Conservation (phyloP, 2,888 invertebrate genomes). For the Eremobia ochroleuca region DNA sequence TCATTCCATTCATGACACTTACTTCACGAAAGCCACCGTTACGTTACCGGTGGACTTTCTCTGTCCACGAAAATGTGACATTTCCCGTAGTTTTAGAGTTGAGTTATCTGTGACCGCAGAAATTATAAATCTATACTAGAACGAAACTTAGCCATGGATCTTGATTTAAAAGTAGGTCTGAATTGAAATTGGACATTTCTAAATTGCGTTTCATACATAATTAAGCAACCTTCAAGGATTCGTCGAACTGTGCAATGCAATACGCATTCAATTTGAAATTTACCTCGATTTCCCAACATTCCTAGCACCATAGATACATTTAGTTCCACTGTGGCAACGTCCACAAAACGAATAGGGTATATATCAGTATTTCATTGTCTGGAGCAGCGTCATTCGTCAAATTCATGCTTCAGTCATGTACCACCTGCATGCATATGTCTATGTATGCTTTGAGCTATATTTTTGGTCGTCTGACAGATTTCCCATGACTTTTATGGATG, state of each 20-base stretch:
- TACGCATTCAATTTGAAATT: not conserved
- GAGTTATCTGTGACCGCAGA: not conserved
- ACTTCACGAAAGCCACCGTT: not conserved
- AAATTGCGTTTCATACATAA: not conserved
- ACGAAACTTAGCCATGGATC: not conserved
- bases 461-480: slow-evolving; percentile 9
- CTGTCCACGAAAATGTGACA: not conserved
- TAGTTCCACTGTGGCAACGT: not conserved
- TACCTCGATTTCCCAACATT: not conserved
- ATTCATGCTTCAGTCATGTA: slow-evolving; percentile 25
- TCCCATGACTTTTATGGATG: slow-evolving; percentile 5
- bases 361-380: slow-evolving; percentile 13
- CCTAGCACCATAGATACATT: not conserved
- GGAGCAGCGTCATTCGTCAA: slow-evolving; percentile 44
- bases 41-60: not conserved
- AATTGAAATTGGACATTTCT: not conserved
- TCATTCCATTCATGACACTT: not conserved
- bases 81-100: not conserved
- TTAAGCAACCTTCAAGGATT: not conserved
- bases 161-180: not conserved
- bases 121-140: not conserved
- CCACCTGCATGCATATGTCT: not conserved
- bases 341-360: slow-evolving; percentile 8
- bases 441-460: slow-evolving; percentile 6
- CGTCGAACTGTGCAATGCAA: not conserved